Percentiles rank a stretch among this genome's conserved stretches.
phyloP scores from a whole-genome alignment of 1,140 invertebrate species.

The Trinorchestia longiramus region DNA sequence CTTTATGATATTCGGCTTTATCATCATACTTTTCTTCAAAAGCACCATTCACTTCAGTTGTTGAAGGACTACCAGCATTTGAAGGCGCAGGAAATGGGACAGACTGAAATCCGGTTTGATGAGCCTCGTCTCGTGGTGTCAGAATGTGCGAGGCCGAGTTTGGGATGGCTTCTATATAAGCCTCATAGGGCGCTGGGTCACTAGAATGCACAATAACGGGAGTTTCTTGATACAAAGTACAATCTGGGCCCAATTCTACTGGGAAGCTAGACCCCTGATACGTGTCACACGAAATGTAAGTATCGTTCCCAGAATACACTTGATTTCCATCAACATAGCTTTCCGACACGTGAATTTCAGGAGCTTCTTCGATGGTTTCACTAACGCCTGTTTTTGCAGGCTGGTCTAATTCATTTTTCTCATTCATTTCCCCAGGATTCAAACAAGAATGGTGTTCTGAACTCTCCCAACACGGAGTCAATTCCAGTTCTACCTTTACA shows the following conservation, averaged over 20 bases:
- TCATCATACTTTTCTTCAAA: not conserved
- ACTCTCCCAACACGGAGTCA: conserved; percentile 4
- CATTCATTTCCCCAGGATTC: conserved; percentile 4
- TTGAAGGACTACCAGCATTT: not conserved
- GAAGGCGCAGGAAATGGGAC: not conserved
- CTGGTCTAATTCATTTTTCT: not conserved
- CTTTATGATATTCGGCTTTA: not conserved
- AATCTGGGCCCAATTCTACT: not conserved
- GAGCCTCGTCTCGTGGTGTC: not conserved
- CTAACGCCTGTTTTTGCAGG: not conserved
- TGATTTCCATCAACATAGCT: not conserved
- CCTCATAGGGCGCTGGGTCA: not conserved
- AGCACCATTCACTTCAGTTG: not conserved
- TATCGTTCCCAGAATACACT: not conserved
- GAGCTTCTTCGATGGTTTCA: not conserved
- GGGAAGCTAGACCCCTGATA: not conserved
- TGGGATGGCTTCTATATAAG: not conserved
- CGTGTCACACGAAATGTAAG: not conserved
- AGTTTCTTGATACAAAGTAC: not conserved
- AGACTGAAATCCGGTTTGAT: conserved; percentile 13
- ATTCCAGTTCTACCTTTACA: conserved; percentile 22
- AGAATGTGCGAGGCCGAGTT: not conserved
- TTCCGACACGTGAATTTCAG: not conserved
- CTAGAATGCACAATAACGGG: not conserved
- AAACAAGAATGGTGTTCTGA: not conserved